Conservation (phyloP, 2,888 invertebrate genomes). For the Torymus tubicola region DNA sequence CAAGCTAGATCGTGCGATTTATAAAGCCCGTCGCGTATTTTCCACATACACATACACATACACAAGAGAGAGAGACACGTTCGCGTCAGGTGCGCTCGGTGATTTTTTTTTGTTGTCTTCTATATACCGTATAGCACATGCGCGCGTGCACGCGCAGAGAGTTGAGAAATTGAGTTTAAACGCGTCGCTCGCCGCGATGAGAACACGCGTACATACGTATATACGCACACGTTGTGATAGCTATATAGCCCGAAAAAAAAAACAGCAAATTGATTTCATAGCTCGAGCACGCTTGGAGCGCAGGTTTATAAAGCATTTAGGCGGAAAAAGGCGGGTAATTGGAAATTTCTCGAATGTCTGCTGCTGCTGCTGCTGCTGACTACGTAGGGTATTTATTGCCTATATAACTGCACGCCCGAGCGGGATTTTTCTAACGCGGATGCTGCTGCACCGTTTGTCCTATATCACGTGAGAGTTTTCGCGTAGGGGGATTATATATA, state of each 20-base stretch:
- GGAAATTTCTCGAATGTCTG: constrained; percentile 50
- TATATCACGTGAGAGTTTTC: no score
- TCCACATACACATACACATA: background rate
- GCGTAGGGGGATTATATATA: no score
- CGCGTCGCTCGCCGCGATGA: constrained; percentile 11
- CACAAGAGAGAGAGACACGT: background rate
- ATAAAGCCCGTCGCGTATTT: background rate
- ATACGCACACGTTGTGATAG: background rate
- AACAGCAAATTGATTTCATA: constrained; percentile 50
- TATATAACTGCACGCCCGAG: background rate
- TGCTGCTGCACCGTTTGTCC: no score
- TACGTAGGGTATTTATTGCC: constrained; percentile 41
- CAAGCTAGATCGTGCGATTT: constrained; percentile 21
- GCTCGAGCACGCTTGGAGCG: background rate
- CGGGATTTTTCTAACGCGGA: background rate
- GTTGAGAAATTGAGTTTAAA: constrained; percentile 53
- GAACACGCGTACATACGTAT: background rate
- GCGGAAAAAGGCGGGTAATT: constrained; percentile 48
- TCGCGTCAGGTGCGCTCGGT: background rate
- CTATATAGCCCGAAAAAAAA: background rate
- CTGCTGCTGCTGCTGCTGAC: no score
- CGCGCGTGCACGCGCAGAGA: background rate
- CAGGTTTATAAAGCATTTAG: constrained; percentile 27
- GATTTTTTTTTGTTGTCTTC: no score
- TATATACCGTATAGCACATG: background rate